Percentiles rank a stretch among this genome's conserved stretches.
Conservation (phyloP, 1,140 invertebrate species). For the Achatina immaculata region DNA sequence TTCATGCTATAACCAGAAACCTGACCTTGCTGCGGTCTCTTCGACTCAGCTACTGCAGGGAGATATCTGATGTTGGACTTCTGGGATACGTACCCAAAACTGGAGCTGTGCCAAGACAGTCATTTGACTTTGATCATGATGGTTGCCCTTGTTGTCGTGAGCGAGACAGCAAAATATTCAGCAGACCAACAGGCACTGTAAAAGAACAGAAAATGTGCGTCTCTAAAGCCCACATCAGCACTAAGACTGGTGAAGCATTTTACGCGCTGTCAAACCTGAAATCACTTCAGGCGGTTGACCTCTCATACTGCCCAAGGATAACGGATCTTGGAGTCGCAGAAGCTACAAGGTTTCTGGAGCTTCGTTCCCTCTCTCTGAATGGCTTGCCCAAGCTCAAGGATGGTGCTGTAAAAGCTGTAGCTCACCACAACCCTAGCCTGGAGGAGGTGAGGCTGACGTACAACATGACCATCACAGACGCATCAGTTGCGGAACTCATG, state of each 20-base stretch:
- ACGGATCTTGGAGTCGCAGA: slow-evolving; percentile 26
- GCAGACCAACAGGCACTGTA: slow-evolving; percentile 1
- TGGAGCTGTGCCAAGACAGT: not conserved
- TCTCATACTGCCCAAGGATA: slow-evolving; percentile 16
- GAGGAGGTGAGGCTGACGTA: slow-evolving; percentile 5
- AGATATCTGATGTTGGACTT: slow-evolving; percentile 28
- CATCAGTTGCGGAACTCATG: not conserved
- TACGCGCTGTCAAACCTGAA: slow-evolving; percentile 17
- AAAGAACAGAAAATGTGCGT: slow-evolving; percentile 21
- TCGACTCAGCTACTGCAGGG: slow-evolving; percentile 18
- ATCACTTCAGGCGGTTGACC: slow-evolving; percentile 15
- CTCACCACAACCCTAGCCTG: slow-evolving; percentile 21
- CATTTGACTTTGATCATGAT: slow-evolving; percentile 34
- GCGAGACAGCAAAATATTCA: slow-evolving; percentile 31
- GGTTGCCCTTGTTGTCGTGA: slow-evolving; percentile 22
- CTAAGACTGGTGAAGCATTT: slow-evolving; percentile 10
- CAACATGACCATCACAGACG: slow-evolving; percentile 14
- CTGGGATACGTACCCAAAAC: slow-evolving; percentile 28
- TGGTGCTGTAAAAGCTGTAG: not conserved
- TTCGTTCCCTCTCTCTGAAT: slow-evolving; percentile 16
- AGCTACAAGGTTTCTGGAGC: slow-evolving; percentile 15
- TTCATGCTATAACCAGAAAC: slow-evolving; percentile 23
- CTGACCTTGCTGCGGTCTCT: not conserved
- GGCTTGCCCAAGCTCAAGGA: slow-evolving; percentile 17
- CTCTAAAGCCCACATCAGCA: slow-evolving; percentile 7